Base-by-base conservation (phyloP, 1,140 invertebrate species). In the Reticulitermes speratus region DNA sequence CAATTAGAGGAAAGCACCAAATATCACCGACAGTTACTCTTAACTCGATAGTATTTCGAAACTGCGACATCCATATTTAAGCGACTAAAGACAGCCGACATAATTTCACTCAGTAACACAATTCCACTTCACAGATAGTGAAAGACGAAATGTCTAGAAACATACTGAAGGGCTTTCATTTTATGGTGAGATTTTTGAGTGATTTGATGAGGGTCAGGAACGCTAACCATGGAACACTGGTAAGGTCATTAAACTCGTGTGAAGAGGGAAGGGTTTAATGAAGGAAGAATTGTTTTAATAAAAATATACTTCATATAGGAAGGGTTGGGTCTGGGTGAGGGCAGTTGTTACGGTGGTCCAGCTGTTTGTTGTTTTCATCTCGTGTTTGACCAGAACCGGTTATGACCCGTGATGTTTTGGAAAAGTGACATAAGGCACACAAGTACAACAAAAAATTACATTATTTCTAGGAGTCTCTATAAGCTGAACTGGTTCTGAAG, bases 331-430 rank as follows among this genome's bases (percentile, higher is more conserved):
- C 9, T 75, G 65, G 25, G 65, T 75, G 65, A 75, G 65, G 65
- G 25, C 65, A 75, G 65, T 75, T 75, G 65, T 30, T 75, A 30
- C n/a, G n/a, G 65, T 9, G 25, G 65, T 75, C 65, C 65, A 75
- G 65, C 65, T 75, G 65, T 75, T 21, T 55, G 52, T 21, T 19
- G 52, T 21, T 12, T 75, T 30, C 65, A 30, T 30, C 65, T 75
- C n/a, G 65, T 75, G 65, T 75, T 75, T 75, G 65, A 75, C 65
- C 65, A 75, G 65, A 75, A 75, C 65, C 65, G 65, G 65, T 75
- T 75, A 75, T 75, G n/a, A 30, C n/a, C 65, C 65, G n/a, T 30
- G 65, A 75, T 75, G 65, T 9, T n/a, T 6, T 30, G 3, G 25
- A 30, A 75, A 30, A 75, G 65, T 30, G 65, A 14, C 65, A 75